Evolutionary conservation across 2,888 invertebrate genomes (phyloP).

Genomic region (Gymnocheta viridis): DNA sequence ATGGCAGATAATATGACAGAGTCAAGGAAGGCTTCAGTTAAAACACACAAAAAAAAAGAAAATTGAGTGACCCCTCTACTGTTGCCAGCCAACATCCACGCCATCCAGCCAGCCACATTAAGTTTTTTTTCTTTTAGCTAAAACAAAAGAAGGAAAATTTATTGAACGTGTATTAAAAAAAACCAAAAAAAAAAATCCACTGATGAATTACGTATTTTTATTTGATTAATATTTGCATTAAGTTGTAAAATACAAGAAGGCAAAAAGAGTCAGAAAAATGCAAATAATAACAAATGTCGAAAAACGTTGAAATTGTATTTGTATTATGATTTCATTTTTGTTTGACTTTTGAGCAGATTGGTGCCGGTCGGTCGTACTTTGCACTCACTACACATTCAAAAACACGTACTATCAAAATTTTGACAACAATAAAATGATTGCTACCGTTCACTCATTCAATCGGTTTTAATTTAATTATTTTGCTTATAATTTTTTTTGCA

Average conservation of each 20-base stretch:
- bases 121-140: neutral
- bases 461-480: conserved; percentile 14
- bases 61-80: conserved; percentile 21
- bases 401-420: conserved; percentile 6
- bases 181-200: conserved; percentile 51
- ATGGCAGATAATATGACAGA: conserved; percentile 17
- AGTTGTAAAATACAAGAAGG: conserved; percentile 25
- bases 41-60: neutral
- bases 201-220: conserved; percentile 57
- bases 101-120: neutral
- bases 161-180: neutral
- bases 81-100: conserved; percentile 3
- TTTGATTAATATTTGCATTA: conserved; percentile 56
- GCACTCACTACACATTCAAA: conserved; percentile 18
- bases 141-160: conserved; percentile 42
- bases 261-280: neutral
- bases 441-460: conserved; percentile 5
- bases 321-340: conserved; percentile 38
- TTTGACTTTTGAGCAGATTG: conserved; percentile 21
- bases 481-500: neutral
- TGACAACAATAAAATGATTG: conserved; percentile 38
- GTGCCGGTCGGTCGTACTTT: neutral
- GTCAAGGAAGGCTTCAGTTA: conserved; percentile 32
- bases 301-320: conserved; percentile 4
- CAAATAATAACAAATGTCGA: conserved; percentile 6